These are phyloP conservation scores for Paralinhomoeus sp. DNA, from an alignment of 2,888 invertebrate genomes.

Conservation along the genomic window DNA sequence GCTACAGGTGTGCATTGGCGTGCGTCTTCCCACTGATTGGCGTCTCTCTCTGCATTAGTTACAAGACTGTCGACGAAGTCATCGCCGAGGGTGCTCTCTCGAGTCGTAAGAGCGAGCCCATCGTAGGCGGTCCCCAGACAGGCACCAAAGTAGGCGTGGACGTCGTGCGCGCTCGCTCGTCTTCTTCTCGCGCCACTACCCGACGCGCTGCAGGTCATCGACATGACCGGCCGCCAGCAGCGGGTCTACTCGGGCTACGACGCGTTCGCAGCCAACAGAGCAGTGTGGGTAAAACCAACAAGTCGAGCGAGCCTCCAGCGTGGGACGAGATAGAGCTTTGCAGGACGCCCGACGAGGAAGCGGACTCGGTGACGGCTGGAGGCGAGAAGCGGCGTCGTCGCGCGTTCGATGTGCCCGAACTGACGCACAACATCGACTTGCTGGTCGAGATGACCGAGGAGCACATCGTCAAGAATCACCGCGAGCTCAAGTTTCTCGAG, in stretches of 20 bases:
- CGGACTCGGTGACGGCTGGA: constrained; percentile 25
- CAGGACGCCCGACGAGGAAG: constrained; percentile 30
- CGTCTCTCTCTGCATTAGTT: constrained; percentile 23
- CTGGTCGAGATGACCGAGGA: constrained; percentile 80
- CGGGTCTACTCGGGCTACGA: constrained; percentile 38
- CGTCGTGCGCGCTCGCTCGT: no score
- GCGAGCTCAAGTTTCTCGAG: constrained; percentile 47
- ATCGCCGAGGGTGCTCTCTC: constrained; percentile 24
- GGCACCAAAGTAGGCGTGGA: background rate
- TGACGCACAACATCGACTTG: constrained; percentile 69
- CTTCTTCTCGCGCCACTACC: no score
- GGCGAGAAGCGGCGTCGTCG: constrained; percentile 9
- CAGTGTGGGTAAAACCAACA: background rate
- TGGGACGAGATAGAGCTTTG: no score
- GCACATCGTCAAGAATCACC: constrained; percentile 66
- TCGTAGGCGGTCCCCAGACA: background rate
- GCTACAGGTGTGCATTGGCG: constrained; percentile 7
- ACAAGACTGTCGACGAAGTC: constrained; percentile 32
- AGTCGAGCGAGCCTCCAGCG: no score
- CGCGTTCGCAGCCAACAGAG: constrained; percentile 9
- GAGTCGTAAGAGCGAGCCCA: background rate
- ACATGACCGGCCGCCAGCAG: constrained; percentile 90
- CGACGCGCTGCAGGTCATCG: constrained; percentile 55
- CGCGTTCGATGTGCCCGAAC: constrained; percentile 50
- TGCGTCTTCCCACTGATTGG: background rate